Evolutionary conservation across 2,797 vertebrate species (phyloP), one percentile per base, ranked within the genome.

Genomic region (Catharus ustulatus): DNA sequence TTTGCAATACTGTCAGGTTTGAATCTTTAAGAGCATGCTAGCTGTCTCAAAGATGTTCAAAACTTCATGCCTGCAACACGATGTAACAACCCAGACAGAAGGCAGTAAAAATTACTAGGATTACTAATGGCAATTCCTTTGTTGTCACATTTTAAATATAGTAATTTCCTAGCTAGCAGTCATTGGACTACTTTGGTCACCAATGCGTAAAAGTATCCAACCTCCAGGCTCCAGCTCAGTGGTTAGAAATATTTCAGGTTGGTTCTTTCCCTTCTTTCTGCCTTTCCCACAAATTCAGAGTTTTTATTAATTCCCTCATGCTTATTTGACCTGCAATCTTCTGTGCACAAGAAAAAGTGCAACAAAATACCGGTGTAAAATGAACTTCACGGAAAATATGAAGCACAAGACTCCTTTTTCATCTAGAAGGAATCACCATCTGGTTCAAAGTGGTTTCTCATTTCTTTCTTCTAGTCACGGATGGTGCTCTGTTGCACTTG

Each of bases 401-500:
- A 72, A 92, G 75, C 63, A 73, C 48, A 71, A 64, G 63, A 88
- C n/a, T 69, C 66, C 83, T 43, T 52, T 90, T 95, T 95, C 34
- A 81, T 91, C 88, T 84, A 91, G 80, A 89, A 95, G 43, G 83
- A 95, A 92, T 85, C 62, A 29, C 74, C 97, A 97, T 97, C 96
- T 97, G 96, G 94, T 88, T 61, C 71, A 88, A 93, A 96, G 96
- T 5, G 66, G 90, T 96, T 94, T 97, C 89, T 96, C 46, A 71
- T 90, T 95, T 95, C 89, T 86, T 80, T 55, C 85, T 95, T 93
- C 63, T 68, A 95, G 89, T 94, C 89, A 95, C 22, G 48, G 73
- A 94, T 90, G 86, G 97, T 97, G 96, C 92, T 96, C 83, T 90
- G 91, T 18, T 77, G 80, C 90, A 90, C 26, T 73, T 95, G 72